Conservation (phyloP, 2,113 vertebrate genomes). For the Illadopsis cleaveri region DNA sequence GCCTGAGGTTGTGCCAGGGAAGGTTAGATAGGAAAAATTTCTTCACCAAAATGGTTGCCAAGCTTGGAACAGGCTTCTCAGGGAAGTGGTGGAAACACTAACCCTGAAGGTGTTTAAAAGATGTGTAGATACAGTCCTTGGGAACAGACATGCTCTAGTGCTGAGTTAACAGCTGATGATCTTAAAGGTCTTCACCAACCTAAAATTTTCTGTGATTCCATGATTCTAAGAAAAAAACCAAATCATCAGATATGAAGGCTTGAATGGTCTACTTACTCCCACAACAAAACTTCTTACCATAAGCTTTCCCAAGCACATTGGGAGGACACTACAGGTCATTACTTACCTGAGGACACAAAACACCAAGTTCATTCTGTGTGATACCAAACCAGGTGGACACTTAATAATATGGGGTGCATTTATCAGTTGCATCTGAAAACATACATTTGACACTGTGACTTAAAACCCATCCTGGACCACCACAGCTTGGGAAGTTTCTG, state of each 20-base stretch:
- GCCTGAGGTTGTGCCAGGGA: background rate
- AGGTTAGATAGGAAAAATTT: background rate
- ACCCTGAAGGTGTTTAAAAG: background rate
- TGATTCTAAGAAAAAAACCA: background rate
- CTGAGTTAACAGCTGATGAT: background rate
- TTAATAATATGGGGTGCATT: background rate
- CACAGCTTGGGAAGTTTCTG: background rate
- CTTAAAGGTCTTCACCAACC: background rate
- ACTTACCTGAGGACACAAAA: background rate
- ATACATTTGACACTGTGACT: background rate
- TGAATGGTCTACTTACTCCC: background rate
- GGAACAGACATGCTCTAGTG: background rate
- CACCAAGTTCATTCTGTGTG: background rate
- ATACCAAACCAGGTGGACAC: background rate
- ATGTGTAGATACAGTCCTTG: fast-evolving
- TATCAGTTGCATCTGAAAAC: background rate
- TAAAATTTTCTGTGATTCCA: background rate
- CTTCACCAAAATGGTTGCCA: background rate
- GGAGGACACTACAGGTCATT: background rate
- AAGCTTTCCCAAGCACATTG: background rate
- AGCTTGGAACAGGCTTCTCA: background rate
- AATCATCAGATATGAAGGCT: background rate
- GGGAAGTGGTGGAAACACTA: background rate
- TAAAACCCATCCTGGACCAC: background rate
- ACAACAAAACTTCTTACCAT: background rate